Base-by-base conservation (phyloP, 2,113 vertebrate species). In the Alectura lathami region DNA sequence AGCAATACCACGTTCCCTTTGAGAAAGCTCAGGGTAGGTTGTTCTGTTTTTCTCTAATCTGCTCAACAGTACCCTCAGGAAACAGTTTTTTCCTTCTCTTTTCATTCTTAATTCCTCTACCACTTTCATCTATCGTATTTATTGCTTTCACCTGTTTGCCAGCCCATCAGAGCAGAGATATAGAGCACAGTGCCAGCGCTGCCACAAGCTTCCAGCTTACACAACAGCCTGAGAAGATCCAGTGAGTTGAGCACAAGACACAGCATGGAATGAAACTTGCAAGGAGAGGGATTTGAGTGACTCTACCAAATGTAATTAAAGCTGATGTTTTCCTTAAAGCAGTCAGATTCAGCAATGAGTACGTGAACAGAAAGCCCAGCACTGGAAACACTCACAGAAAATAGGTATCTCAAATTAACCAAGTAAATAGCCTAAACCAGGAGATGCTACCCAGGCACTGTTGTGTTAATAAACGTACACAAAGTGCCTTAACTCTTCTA, bases 241-340 rank as follows among this genome's bases (percentile, higher is more conserved):
- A 78, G 66, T 14, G 8, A 92, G 62, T 60, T 43, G 73, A 63
- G 43, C 5, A 50, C 53, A 82, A 91, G 51, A 67, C 53, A 30
- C 4, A 64, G 67, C 0, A 2, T 1, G 18, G 42, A 69, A 40
- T 3, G 13, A 42, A 79, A 74, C 18, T 38, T 34, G 5, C 11
- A 34, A 24, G 54, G 27, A 81, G 34, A n/a, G 14, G 40, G 22
- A 84, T 50, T 12, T 59, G 32, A 72, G 68, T 20, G 4, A 64
- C 63, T 94, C 74, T 89, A 81, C 47, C 62, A 93, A 68, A 64
- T 20, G 22, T n/a, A 82, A 88, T 84, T 84, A 75, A 82, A 90
- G 76, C 42, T 77, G 59, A 68, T 76, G 30, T n/a, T 69, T 88
- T 43, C 53, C 50, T 83, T 51, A 90, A 68, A 90, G 63, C 67